A percentile compares a stretch with the other conserved stretches of the same genome.
Evolutionary conservation across 1,140 invertebrate species (phyloP).

Genomic region (Oppia nitens): DNA sequence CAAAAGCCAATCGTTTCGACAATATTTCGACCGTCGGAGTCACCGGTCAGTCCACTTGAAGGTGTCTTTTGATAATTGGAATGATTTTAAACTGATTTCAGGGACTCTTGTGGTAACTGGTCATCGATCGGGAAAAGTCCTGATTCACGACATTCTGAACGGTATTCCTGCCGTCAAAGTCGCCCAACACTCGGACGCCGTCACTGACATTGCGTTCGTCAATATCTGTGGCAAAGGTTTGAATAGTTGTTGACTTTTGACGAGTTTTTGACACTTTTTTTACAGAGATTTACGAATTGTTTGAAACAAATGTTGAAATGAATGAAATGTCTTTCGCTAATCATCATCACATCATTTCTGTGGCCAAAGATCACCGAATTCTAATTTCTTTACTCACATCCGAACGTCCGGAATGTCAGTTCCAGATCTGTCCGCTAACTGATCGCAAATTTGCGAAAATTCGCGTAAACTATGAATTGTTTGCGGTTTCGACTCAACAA

Average conservation of each 20-base stretch:
- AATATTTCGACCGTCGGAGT: background rate
- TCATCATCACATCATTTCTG: background rate
- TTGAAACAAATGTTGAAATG: background rate
- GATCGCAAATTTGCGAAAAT: background rate
- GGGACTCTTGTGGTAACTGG: background rate
- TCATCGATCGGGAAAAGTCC: background rate
- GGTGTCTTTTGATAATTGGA: too few relatives aligned
- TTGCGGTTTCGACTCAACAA: background rate
- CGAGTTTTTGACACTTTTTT: background rate
- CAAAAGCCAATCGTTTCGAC: background rate
- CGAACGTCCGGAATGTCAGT: background rate
- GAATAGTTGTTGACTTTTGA: background rate
- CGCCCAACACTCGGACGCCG: background rate
- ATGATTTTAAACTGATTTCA: background rate
- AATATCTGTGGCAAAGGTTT: background rate
- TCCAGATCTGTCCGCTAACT: background rate
- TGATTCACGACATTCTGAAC: background rate
- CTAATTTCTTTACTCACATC: background rate
- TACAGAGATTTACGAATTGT: background rate
- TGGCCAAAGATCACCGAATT: background rate
- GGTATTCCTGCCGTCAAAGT: background rate
- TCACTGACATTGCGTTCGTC: background rate
- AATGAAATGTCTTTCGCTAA: background rate
- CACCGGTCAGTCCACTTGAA: too few relatives aligned
- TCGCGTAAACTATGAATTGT: background rate